Evolutionary conservation across 2,888 invertebrate genomes (phyloP).

Genomic region (Drosophila neoperkinsi): DNA sequence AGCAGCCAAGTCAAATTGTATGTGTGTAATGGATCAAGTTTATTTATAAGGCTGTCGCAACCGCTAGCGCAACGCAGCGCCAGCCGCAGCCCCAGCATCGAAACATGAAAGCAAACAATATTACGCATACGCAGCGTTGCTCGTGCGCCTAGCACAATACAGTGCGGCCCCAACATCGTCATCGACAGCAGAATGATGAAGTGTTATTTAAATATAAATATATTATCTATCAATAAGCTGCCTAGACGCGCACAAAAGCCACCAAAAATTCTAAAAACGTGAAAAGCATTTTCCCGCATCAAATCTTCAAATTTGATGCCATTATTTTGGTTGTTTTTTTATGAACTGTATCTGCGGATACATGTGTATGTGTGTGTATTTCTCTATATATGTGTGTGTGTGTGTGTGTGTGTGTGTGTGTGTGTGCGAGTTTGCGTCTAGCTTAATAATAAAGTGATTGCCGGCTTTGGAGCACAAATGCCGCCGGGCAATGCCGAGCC

Average conservation of each 20-base stretch:
- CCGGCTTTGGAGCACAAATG: conserved; percentile 45
- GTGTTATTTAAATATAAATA: conserved; percentile 80
- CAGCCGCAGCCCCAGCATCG: background rate
- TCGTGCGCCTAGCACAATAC: conserved; percentile 13
- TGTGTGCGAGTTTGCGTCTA: conserved; percentile 23
- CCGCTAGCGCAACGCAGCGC: conserved; percentile 10
- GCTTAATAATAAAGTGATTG: conserved; percentile 75
- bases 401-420: conserved; percentile 10
- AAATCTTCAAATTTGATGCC: conserved; percentile 75
- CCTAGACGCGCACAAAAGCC: conserved; percentile 40
- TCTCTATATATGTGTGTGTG: too few species aligned
- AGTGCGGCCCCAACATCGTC: conserved; percentile 14
- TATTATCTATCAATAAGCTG: conserved; percentile 78
- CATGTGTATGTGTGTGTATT: conserved; percentile 6
- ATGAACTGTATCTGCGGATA: conserved; percentile 42
- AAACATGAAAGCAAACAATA: conserved; percentile 72
- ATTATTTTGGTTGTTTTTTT: conserved; percentile 68
- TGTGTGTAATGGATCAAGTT: conserved; percentile 76
- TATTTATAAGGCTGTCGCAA: conserved; percentile 68
- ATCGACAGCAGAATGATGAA: conserved; percentile 68
- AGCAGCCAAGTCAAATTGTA: conserved; percentile 62
- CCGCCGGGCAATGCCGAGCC: conserved; percentile 27
- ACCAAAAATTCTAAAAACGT: conserved; percentile 57
- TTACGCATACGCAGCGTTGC: conserved; percentile 71
- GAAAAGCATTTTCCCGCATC: conserved; percentile 72